Evolutionary conservation across 2,888 invertebrate species (phyloP).

Genomic region (Lissonota sp.): DNA sequence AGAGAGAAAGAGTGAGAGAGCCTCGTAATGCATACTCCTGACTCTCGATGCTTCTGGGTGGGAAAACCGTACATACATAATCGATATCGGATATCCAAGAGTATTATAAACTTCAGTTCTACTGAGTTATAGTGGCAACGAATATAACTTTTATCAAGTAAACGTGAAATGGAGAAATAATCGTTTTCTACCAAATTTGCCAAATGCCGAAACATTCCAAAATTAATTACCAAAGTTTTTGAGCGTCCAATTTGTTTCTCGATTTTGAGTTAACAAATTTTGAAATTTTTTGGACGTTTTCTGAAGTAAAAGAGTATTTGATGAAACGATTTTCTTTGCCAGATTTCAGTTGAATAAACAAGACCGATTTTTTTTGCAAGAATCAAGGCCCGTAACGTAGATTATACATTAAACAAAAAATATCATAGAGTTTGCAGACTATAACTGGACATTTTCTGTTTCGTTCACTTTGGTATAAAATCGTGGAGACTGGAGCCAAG

Average conservation of each 20-base stretch:
- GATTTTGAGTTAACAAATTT: too few relatives aligned
- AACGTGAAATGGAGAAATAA: not conserved
- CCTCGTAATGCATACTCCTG: conserved; percentile 40
- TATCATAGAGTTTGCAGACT: conserved; percentile 51
- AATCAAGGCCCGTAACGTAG: too few relatives aligned
- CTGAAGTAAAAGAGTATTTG: too few relatives aligned
- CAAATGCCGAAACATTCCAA: too few relatives aligned
- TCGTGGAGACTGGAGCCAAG: conserved; percentile 22
- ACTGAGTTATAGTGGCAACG: conserved; percentile 33
- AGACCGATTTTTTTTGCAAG: too few relatives aligned
- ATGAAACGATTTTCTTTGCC: too few relatives aligned
- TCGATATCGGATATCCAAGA: conserved; percentile 57
- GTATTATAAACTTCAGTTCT: conserved; percentile 43
- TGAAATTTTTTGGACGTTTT: too few relatives aligned
- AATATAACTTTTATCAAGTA: conserved; percentile 19
- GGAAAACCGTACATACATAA: conserved; percentile 53
- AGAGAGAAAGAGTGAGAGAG: conserved; percentile 27
- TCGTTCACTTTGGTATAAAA: conserved; percentile 28
- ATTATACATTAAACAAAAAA: not conserved
- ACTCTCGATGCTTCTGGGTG: conserved; percentile 46
- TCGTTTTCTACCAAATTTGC: not conserved
- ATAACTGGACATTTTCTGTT: conserved; percentile 19
- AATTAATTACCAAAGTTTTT: too few relatives aligned
- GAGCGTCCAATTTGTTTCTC: too few relatives aligned
- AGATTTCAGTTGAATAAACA: too few relatives aligned